Base-by-base conservation (phyloP, 2,888 invertebrate species). In the Sepioteuthis lessoniana region DNA sequence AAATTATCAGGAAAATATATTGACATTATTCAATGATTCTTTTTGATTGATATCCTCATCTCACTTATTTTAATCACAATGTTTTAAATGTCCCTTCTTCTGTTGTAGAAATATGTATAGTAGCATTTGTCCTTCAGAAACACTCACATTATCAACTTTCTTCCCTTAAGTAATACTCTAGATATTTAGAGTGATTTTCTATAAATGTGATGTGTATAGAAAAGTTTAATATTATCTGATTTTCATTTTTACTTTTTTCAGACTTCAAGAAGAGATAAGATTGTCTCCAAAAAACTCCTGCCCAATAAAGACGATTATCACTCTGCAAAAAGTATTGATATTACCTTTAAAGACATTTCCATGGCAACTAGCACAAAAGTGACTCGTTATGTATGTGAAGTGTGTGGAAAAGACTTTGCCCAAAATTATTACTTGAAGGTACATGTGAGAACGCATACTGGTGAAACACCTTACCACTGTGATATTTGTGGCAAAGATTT, bases 301-400 rank as follows among this genome's bases (percentile, higher is more conserved):
- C 76, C n/a, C n/a, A 76, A 3, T 2, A 31, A 76, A n/a, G n/a
- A 76, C n/a, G 16, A n/a, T 4, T 5, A 8, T 16, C 76, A 76
- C 10, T 76, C 31, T 42, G 42, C 42, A 42, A n/a, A 76, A 76
- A 31, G 31, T 5, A 28, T 13, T 47, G 47, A 4, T 55, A 13
- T n/a, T n/a, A 76, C n/a, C n/a, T 76, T 96, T 35, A 96, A 96
- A 94, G 96, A 96, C 94, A 96, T 96, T 94, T 95, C 96, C 42
- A 96, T 96, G 46, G 96, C 96, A 38, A 95, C 95, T 31, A 96
- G 96, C 94, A 95, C 96, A 0, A 95, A 95, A 60, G 95, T 95
- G 16, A 96, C 95, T 93, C 96, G 96, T 0, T 96, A 95, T 91
- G 93, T 94, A 25, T 96, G 96, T 94, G 95, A 91, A 46, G 95